phyloP scores from a whole-genome alignment of 37 sponge, comb jelly and placozoan species.

The Aplysina aerophoba region DNA sequence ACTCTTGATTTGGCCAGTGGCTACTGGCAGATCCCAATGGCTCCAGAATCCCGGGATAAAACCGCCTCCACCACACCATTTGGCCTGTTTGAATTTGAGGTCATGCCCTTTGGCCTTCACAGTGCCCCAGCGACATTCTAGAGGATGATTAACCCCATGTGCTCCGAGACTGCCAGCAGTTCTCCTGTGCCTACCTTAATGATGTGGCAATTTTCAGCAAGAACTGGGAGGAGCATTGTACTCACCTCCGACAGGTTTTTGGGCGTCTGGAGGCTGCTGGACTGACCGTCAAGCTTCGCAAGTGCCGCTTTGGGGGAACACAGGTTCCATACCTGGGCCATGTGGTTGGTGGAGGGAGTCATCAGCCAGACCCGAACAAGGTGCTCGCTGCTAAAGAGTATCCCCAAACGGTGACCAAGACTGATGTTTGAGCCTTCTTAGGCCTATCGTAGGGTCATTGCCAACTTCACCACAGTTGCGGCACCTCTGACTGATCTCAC shows the following conservation, averaged over 20 bases:
- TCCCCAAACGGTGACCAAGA: constrained; percentile 1
- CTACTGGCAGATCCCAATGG: constrained; percentile 21
- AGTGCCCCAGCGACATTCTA: constrained; percentile 18
- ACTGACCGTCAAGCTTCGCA: constrained; percentile 13
- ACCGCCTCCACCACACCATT: constrained; percentile 22
- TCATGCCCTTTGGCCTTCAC: constrained; percentile 29
- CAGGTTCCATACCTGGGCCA: constrained; percentile 25
- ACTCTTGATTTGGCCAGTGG: constrained; percentile 32
- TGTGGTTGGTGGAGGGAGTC: constrained; percentile 19
- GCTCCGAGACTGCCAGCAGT: background rate
- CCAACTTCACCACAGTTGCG: background rate
- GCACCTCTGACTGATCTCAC: constrained; percentile 1
- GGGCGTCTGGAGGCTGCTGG: background rate
- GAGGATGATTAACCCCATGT: background rate
- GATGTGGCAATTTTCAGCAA: constrained; percentile 19
- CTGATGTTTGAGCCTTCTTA: constrained; percentile 7
- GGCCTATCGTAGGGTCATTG: constrained; percentile 20
- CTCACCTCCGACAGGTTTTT: constrained; percentile 17
- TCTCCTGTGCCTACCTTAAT: constrained; percentile 18
- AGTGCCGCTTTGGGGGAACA: constrained; percentile 22
- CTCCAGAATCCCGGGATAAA: background rate
- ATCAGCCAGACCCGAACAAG: constrained; percentile 26
- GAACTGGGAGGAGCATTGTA: constrained; percentile 32
- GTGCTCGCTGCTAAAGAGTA: background rate
- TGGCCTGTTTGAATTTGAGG: constrained; percentile 23